These are phyloP conservation scores for Chymomyza procnemis DNA, from an alignment of 2,888 invertebrate species.

Conservation along the genomic window DNA sequence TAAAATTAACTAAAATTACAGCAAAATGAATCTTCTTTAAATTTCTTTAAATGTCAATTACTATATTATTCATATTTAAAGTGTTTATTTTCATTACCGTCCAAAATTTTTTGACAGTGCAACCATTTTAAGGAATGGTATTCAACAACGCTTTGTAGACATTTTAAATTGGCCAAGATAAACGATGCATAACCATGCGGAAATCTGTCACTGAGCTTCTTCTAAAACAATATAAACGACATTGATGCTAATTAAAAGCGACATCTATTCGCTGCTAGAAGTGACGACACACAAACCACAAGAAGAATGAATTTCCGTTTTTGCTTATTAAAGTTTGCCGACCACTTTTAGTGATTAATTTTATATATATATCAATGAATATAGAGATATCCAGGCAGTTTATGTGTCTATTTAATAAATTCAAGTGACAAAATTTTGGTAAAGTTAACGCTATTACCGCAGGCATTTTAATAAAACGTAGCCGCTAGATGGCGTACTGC, in stretches of 20 bases:
- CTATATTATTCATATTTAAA: too few species aligned
- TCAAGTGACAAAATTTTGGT: slow-evolving; percentile 22
- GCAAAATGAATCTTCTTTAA: too few species aligned
- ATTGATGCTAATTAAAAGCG: slow-evolving; percentile 69
- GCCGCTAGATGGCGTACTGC: not conserved
- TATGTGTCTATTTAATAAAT: slow-evolving; percentile 54
- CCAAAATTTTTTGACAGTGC: not conserved
- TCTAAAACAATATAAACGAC: slow-evolving; percentile 46
- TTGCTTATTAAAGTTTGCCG: slow-evolving; percentile 17
- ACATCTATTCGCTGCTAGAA: slow-evolving; percentile 32
- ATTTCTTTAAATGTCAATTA: too few species aligned
- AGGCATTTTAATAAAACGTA: not conserved
- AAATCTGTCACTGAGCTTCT: slow-evolving; percentile 34
- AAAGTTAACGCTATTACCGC: not conserved
- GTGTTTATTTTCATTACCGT: too few species aligned
- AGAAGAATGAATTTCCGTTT: slow-evolving; percentile 38
- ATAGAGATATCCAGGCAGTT: not conserved
- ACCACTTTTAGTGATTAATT: not conserved
- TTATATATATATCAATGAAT: not conserved
- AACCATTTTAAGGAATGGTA: not conserved
- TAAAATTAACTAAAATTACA: too few species aligned
- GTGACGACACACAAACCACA: slow-evolving; percentile 28
- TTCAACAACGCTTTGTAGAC: slow-evolving; percentile 16
- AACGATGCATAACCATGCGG: slow-evolving; percentile 25
- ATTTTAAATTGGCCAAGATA: slow-evolving; percentile 51